Percentiles rank a stretch among this genome's conserved stretches.
phyloP scores from a whole-genome alignment of 2,113 vertebrate species.

The Gadus macrocephalus region DNA sequence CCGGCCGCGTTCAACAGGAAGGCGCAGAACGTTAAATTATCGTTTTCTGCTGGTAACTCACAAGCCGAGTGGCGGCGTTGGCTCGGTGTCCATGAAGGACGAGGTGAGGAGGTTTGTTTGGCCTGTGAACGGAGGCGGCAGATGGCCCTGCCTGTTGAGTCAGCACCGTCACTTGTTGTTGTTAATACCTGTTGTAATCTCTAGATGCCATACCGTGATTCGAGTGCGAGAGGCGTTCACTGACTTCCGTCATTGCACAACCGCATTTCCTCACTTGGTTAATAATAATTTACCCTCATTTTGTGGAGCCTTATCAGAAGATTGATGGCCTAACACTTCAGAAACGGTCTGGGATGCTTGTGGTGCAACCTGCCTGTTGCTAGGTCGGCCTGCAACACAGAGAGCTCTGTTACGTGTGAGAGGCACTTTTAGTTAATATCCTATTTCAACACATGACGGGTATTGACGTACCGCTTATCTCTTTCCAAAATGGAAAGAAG shows the following conservation, averaged over 20 bases:
- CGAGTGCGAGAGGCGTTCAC: slow-evolving; percentile 7
- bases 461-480: too few species aligned
- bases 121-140: slow-evolving; percentile 9
- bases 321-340: too few species aligned
- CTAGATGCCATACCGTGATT: slow-evolving; percentile 14
- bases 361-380: too few species aligned
- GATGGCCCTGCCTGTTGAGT: slow-evolving; percentile 4
- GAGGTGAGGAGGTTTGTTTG: background rate
- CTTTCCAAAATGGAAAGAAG: too few species aligned
- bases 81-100: slow-evolving; percentile 22
- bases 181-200: slow-evolving; percentile 16
- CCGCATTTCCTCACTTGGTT: background rate
- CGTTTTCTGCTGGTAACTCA: slow-evolving; percentile 21
- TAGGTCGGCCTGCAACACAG: too few species aligned
- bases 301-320: too few species aligned
- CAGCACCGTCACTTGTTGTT: background rate
- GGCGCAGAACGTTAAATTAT: slow-evolving; percentile 32
- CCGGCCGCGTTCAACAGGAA: slow-evolving; percentile 14
- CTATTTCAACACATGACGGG: too few species aligned
- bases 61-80: background rate
- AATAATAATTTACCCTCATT: too few species aligned
- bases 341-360: too few species aligned
- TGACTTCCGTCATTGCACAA: slow-evolving; percentile 5
- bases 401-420: too few species aligned
- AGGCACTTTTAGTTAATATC: too few species aligned